Conservation (phyloP, 2,113 vertebrate species). For the Pomatostomus ruficeps region DNA sequence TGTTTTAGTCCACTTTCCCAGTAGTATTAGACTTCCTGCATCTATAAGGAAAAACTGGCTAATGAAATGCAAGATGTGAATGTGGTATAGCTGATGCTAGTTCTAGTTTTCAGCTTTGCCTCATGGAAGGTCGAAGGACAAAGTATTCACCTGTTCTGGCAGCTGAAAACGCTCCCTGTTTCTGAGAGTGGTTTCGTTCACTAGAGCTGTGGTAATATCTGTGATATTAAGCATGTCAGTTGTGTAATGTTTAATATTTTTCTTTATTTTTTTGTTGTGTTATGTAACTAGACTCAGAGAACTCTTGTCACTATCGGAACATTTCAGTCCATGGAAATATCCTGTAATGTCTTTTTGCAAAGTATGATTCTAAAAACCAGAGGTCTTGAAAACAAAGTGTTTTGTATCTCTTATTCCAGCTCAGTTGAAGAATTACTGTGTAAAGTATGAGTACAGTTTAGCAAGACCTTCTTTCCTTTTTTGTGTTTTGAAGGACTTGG, state of each 20-base stretch:
- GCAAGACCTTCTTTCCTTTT: background rate
- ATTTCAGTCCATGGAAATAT: background rate
- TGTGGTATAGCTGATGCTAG: background rate
- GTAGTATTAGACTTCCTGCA: background rate
- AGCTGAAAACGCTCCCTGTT: background rate
- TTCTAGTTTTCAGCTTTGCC: background rate
- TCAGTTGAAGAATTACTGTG: background rate
- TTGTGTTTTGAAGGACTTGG: slow-evolving; percentile 81
- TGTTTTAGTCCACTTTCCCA: background rate
- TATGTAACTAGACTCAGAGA: background rate
- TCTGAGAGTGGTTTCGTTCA: background rate
- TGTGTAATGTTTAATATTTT: background rate
- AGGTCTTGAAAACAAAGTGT: background rate
- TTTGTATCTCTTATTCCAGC: background rate
- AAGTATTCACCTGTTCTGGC: background rate
- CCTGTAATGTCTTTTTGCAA: background rate
- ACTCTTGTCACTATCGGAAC: background rate
- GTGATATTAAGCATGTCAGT: background rate
- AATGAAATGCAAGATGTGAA: background rate
- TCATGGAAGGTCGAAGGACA: background rate
- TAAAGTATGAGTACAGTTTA: background rate
- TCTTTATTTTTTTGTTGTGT: background rate
- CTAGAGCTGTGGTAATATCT: background rate
- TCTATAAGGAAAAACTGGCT: background rate
- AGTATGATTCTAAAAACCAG: background rate